Conservation (phyloP, 2,113 vertebrate genomes). For the Alethe castanea region DNA sequence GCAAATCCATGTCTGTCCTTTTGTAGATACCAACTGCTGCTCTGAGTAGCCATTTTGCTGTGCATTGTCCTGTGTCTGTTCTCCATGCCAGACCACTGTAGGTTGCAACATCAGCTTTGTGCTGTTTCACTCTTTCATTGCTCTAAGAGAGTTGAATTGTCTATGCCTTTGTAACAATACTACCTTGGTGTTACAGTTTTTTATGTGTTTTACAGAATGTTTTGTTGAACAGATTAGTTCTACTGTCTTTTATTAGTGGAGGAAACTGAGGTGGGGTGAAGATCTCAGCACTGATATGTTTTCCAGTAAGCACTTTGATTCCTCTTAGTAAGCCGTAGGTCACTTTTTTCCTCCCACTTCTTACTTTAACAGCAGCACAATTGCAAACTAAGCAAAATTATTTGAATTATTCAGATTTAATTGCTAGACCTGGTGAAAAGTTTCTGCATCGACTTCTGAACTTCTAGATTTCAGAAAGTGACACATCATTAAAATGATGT, state of each 20-base stretch:
- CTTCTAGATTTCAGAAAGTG: background rate
- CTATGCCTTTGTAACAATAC: background rate
- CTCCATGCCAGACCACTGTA: background rate
- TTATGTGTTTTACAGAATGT: background rate
- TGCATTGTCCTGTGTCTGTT: slow-evolving; percentile 1
- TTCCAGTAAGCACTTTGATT: background rate
- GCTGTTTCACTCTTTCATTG: background rate
- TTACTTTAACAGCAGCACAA: background rate
- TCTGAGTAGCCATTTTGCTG: slow-evolving; percentile 20
- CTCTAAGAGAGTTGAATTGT: background rate
- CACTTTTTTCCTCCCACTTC: background rate
- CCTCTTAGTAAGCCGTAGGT: background rate
- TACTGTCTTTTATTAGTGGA: background rate
- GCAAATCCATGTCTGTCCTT: background rate
- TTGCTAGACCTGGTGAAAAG: background rate
- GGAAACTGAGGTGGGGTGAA: slow-evolving; percentile 15
- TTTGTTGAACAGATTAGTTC: background rate
- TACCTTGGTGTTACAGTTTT: background rate
- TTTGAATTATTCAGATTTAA: background rate
- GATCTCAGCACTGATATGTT: background rate
- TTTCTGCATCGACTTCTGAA: background rate
- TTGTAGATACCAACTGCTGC: slow-evolving; percentile 2
- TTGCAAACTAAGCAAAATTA: background rate
- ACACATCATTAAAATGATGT: background rate
- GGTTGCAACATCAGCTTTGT: background rate